Evolutionary conservation across 2,113 vertebrate species (phyloP), one percentile per base, ranked within the genome.

Genomic region (Hippocampus mohnikei): DNA sequence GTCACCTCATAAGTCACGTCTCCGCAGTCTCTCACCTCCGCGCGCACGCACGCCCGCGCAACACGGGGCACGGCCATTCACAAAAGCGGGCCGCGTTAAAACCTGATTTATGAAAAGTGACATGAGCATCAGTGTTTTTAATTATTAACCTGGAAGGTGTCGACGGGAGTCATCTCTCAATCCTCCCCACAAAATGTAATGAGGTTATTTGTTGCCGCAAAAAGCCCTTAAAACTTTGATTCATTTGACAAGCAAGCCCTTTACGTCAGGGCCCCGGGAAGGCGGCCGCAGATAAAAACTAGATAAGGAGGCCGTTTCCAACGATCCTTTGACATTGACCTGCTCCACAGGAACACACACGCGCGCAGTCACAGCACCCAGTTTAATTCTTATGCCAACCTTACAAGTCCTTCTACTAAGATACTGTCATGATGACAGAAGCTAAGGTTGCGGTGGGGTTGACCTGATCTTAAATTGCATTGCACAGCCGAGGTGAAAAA

Each of bases 51-150:
- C 63, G 41, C 27, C 27, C 52, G 23, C 15, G 5, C 4, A 48
- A 63, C 71, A 59, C 52, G 21, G 1, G n/a, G 13, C 8, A 59
- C 13, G 56, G 56, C 56, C 16, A 37, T 66, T 67, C 72, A 21
- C 53, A 70, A 40, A 33, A 62, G 41, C 61, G 27, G 5, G 0
- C 10, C 62, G 83, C 33, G 72, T 70, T 79, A 72, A 85, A 59
- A 83, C 84, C 23, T 83, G 88, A 92, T 92, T 90, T 85, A 92
- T 90, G 81, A 73, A 81, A 89, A 83, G 72, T 89, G 91, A 90
- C 91, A 90, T 82, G 80, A 79, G 82, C 88, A 87, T 90, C 82
- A 80, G 84, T 89, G 85, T 83, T 89, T 92, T 92, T 92, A 92
- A 93, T 93, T 91, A 92, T 90, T 87, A 88, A 87, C 77, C 76